These are phyloP conservation scores for Luscinia luscinia DNA, from an alignment of 2,797 vertebrate species.

Conservation along the genomic window DNA sequence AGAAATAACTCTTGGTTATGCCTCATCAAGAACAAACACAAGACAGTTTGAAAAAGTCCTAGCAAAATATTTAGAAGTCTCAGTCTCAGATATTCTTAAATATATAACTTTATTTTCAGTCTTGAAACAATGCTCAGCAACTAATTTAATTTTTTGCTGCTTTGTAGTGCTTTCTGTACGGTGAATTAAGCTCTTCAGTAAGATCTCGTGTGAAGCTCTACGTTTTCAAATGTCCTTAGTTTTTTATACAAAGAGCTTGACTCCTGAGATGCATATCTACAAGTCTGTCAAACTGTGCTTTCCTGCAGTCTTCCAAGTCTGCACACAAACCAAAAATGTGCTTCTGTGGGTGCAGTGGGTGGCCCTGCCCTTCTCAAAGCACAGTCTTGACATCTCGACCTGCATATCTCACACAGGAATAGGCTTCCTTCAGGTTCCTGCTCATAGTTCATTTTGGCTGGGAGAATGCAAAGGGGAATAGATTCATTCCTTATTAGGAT, in stretches of 20 bases:
- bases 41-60: background rate
- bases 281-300: background rate
- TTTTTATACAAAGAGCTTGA: background rate
- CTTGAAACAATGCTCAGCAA: background rate
- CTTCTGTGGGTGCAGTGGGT: background rate
- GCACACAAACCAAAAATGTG: background rate
- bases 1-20: background rate
- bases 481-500: slow-evolving; percentile 30
- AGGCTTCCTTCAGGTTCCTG: background rate
- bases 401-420: background rate
- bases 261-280: background rate
- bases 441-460: background rate
- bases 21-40: background rate
- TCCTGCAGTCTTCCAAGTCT: background rate
- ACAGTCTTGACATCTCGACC: background rate
- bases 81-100: background rate
- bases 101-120: background rate
- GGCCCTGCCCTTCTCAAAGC: background rate
- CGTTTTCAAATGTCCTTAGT: background rate
- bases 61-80: background rate
- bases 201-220: background rate
- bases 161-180: background rate
- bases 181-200: background rate
- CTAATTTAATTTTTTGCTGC: background rate
- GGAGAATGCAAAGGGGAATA: slow-evolving; percentile 26